A percentile compares a stretch with the other conserved stretches of the same genome.
These are phyloP conservation scores for Natator depressus DNA, from an alignment of 2,113 vertebrate genomes.

Conservation along the genomic window DNA sequence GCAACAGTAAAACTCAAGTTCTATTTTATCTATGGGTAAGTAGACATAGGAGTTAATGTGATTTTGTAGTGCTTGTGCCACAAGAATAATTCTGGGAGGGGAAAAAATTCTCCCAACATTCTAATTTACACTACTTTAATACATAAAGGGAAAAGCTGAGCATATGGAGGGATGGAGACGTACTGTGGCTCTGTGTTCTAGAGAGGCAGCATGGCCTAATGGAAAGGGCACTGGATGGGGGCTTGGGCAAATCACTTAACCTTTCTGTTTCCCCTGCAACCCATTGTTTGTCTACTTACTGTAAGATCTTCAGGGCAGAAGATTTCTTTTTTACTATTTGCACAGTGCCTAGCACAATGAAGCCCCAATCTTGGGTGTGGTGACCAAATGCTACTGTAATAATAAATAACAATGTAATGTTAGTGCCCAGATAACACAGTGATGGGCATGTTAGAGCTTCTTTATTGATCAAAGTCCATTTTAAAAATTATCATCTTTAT, in stretches of 20 bases:
- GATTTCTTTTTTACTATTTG: background rate
- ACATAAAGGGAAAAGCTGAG: background rate
- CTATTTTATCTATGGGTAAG: constrained; percentile 90
- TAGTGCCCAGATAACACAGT: background rate
- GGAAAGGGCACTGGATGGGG: fast-evolving
- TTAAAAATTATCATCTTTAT: background rate
- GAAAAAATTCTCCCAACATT: too few relatives aligned
- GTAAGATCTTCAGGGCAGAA: background rate
- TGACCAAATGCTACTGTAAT: background rate
- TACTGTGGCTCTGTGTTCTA: fast-evolving
- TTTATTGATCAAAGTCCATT: background rate
- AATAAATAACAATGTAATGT: background rate
- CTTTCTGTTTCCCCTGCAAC: background rate
- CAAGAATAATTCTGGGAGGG: background rate
- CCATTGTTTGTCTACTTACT: background rate
- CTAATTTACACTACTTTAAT: background rate
- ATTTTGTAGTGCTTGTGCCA: background rate
- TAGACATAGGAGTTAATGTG: background rate
- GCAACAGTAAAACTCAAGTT: constrained; percentile 85
- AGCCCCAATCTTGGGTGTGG: background rate
- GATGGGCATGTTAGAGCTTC: fast-evolving
- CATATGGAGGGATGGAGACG: background rate
- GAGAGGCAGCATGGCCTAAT: fast-evolving
- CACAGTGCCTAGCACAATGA: background rate
- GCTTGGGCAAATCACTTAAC: background rate